Evolutionary conservation across 2,113 vertebrate species (phyloP), one percentile per base, ranked within the genome.

Genomic region (Menura novaehollandiae): DNA sequence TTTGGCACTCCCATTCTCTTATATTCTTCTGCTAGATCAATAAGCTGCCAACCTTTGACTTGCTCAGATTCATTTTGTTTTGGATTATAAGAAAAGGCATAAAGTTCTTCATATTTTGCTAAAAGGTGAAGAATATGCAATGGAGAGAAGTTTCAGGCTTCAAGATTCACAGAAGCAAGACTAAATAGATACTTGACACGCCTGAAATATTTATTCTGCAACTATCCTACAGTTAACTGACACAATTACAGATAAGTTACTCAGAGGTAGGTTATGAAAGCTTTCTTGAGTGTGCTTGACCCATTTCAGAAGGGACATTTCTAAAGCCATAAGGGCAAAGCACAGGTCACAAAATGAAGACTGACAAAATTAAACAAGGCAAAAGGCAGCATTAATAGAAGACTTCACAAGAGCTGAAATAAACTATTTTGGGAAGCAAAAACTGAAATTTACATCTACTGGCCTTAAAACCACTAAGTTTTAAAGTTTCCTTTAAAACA

Each of bases 41-140:
- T 98, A 66, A 99, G 98, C 84, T 99, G 98, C 99, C 99, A 99
- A 9, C 99, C 99, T 79, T 98, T 98, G 46, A 98, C 98, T 63
- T 99, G 98, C 95, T 99, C 98, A 20, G 98, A 98, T 85, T 99
- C 98, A 16, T 99, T 99, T 98, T 99, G 99, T 97, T 99, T 99
- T 72, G 99, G 99, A 97, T 99, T 99, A 96, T 99, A 99, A 73
- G 99, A 99, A 97, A 99, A 99, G 1, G 99, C 99, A 69, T 99
- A 99, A 12, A 99, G 98, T 84, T 99, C 99, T 80, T 99, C 98
- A 8, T 99, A 96, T 88, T 95, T 96, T 63, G 96, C 95, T 97
- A 80, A 87, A 86, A 91, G 37, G 80, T 71, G 78, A 89, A 79
- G 37, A 83, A 90, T 9, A 84, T 11, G 16, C n/a, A 68, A 53